These are phyloP conservation scores for Xiphias gladius DNA, from an alignment of 2,113 vertebrate genomes.

Conservation along the genomic window DNA sequence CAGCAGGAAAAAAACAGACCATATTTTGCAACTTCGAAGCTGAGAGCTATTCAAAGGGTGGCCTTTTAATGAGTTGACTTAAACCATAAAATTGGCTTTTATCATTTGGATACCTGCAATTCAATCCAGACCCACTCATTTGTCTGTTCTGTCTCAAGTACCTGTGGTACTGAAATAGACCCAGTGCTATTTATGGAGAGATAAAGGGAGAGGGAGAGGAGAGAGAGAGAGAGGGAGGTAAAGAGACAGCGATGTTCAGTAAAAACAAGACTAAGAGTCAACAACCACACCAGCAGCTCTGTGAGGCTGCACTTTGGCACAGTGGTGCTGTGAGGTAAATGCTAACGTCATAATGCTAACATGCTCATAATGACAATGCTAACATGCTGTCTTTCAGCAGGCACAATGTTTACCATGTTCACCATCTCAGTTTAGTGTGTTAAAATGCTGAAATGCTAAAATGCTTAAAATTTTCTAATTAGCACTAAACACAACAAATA, in stretches of 20 bases:
- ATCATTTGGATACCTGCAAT: slow-evolving; percentile 54
- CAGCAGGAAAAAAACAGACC: slow-evolving; percentile 10
- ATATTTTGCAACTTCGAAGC: slow-evolving; percentile 36
- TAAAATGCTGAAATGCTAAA: too few relatives aligned
- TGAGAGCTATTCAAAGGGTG: slow-evolving; percentile 26
- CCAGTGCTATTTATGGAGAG: slow-evolving; percentile 57
- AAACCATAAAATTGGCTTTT: slow-evolving; percentile 53
- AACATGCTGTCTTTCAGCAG: neutral
- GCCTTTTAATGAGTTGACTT: slow-evolving; percentile 50
- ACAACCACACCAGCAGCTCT: neutral
- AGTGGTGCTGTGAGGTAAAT: too few relatives aligned
- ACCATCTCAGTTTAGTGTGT: neutral
- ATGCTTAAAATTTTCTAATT: neutral
- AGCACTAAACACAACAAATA: neutral
- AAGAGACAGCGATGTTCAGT: slow-evolving; percentile 8
- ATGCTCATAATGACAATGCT: neutral
- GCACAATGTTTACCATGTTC: neutral
- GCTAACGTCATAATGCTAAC: too few relatives aligned
- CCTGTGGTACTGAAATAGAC: slow-evolving; percentile 59
- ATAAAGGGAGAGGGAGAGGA: neutral
- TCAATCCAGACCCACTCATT: slow-evolving; percentile 48
- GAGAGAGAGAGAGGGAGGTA: slow-evolving; percentile 6
- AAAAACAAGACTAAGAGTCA: slow-evolving; percentile 7
- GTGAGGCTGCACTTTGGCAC: neutral
- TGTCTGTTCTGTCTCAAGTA: slow-evolving; percentile 51